Evolutionary conservation across 2,113 vertebrate species (phyloP).

Genomic region (Podarcis cretensis): DNA sequence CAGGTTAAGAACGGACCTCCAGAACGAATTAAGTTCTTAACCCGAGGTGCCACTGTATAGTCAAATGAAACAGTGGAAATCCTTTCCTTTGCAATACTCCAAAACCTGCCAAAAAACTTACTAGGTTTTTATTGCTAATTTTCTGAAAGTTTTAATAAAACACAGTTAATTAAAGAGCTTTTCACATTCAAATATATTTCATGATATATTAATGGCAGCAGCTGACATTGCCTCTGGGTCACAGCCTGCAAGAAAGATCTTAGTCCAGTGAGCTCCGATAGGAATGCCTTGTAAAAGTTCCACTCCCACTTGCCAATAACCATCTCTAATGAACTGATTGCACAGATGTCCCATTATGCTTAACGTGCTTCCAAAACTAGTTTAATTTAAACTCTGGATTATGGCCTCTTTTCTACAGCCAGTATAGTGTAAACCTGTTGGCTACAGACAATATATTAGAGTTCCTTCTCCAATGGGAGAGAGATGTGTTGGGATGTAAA

Average conservation of each 20-base stretch:
- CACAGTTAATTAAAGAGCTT: background rate
- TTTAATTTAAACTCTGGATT: slow-evolving; percentile 12
- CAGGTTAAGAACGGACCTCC: no score
- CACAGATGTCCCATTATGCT: slow-evolving; percentile 8
- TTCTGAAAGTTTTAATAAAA: background rate
- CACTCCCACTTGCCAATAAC: background rate
- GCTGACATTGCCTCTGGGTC: background rate
- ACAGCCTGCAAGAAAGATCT: background rate
- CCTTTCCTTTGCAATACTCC: background rate
- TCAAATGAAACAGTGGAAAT: background rate
- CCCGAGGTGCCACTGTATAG: no score
- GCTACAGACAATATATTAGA: background rate
- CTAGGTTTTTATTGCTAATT: slow-evolving; percentile 11
- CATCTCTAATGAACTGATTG: slow-evolving; percentile 4
- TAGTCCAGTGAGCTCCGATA: background rate
- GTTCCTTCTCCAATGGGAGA: background rate
- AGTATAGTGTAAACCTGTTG: background rate
- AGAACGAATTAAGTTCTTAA: no score
- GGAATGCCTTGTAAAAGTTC: slow-evolving; percentile 36
- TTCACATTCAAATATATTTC: slow-evolving; percentile 3
- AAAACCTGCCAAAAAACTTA: background rate
- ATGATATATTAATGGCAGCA: background rate
- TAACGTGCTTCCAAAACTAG: background rate
- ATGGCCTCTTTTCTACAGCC: background rate
- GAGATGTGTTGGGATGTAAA: no score